Evolutionary conservation across 2,888 invertebrate species (phyloP).

Genomic region (Chymomyza caudatula): DNA sequence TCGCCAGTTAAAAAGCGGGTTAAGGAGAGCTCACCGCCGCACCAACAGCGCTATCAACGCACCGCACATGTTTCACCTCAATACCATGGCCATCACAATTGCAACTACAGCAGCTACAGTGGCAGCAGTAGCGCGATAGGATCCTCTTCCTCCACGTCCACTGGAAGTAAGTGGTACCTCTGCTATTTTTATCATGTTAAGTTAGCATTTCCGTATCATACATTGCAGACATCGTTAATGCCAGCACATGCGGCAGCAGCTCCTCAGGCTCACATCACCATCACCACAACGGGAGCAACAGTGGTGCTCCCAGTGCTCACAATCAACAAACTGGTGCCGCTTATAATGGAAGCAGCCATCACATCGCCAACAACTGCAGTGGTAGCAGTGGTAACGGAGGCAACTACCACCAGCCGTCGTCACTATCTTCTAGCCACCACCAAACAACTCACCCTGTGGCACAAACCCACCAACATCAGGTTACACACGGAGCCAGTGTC

Average conservation of each 20-base stretch:
- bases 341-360: slow-evolving; percentile 62
- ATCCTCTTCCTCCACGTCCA: slow-evolving; percentile 64
- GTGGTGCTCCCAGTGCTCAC: slow-evolving; percentile 48
- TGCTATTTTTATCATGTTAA: background rate
- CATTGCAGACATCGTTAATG: slow-evolving; percentile 63
- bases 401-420: slow-evolving; percentile 33
- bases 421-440: slow-evolving; percentile 40
- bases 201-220: background rate
- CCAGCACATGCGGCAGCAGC: slow-evolving; percentile 50
- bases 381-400: slow-evolving; percentile 42
- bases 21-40: slow-evolving; percentile 95
- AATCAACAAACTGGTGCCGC: slow-evolving; percentile 66
- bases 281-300: slow-evolving; percentile 38
- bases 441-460: slow-evolving; percentile 47
- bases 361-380: slow-evolving; percentile 65
- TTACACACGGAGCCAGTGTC: slow-evolving; percentile 44
- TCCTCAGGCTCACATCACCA: slow-evolving; percentile 66
- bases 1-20: slow-evolving; percentile 98
- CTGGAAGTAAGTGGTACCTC: slow-evolving; percentile 66
- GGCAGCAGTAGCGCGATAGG: slow-evolving; percentile 52
- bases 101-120: slow-evolving; percentile 66
- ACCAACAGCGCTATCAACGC: slow-evolving; percentile 79
- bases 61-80: slow-evolving; percentile 77
- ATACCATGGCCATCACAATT: slow-evolving; percentile 77
- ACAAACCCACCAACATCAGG: slow-evolving; percentile 53